Evolutionary conservation across 2,797 vertebrate species (phyloP), one percentile per base, ranked within the genome.

Genomic region (Cygnus olor): DNA sequence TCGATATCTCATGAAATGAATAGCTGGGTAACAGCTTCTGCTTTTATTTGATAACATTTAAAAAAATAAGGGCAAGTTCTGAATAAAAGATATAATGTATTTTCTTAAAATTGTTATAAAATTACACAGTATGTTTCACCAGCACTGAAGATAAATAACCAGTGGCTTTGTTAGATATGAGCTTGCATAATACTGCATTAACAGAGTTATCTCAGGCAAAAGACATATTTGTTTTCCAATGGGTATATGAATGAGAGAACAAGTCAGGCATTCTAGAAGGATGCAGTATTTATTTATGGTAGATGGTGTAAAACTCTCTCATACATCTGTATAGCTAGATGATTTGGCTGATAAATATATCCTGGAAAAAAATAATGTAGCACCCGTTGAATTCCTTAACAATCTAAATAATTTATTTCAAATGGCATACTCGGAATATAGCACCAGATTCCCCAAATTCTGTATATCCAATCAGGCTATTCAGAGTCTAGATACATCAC

Each of bases 121-220:
- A 82, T 90, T 74, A 19, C n/a, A 53, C 28, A 30, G n/a, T 89
- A 14, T 87, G 64, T 92, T 94, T 94, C 79, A 80, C 60, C 61
- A 89, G n/a, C 61, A 65, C 47, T 42, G 74, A 90, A 90, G 86
- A 90, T 49, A 80, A 93, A 91, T 94, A 93, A 89, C 42, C 16
- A 68, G 7, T 90, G 68, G 32, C 53, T 88, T 88, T 89, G 71
- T 85, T 85, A 88, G 63, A 61, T 83, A 86, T 16, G 70, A 76
- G 18, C 78, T 93, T 78, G 40, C 57, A 57, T 94, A 72, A 88
- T 80, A 58, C 34, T 78, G 34, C 57, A 58, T 89, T 93, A 91
- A 79, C 47, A 60, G 80, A 89, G 54, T 88, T 85, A 72, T 76
- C 70, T 78, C 58, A 25, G 56, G 49, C 38, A 86, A 90, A 81